A percentile compares a stretch with the other conserved stretches of the same genome.
Evolutionary conservation across 1,140 invertebrate species (phyloP).

Genomic region (Acromyrmex echinatior): DNA sequence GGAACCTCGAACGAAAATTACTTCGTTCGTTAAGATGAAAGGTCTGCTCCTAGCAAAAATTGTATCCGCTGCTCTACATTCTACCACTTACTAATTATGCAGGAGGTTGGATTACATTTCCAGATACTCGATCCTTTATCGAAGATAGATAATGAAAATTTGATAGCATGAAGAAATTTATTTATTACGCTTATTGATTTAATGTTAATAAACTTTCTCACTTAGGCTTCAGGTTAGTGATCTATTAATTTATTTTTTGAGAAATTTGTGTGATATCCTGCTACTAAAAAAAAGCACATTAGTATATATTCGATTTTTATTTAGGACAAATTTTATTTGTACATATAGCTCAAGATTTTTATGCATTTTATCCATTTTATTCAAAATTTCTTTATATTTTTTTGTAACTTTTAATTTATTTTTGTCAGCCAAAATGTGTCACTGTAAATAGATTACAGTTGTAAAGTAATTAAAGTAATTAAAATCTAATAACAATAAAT

Average conservation of each 20-base stretch:
- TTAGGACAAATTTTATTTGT: not conserved
- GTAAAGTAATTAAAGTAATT: not conserved
- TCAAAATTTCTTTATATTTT: not conserved
- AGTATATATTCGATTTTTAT: not conserved
- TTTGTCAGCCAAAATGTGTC: not conserved
- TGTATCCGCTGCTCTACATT: slow-evolving; percentile 34
- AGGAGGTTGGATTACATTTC: slow-evolving; percentile 10
- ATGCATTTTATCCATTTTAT: slow-evolving; percentile 6
- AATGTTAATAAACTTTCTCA: not conserved
- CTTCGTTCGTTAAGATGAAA: slow-evolving; percentile 75
- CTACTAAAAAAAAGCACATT: not conserved
- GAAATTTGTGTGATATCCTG: not conserved
- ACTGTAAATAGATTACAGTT: not conserved
- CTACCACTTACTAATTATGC: slow-evolving; percentile 41
- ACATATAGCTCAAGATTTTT: not conserved
- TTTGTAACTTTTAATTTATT: not conserved
- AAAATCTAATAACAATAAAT: not conserved
- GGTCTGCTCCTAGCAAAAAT: slow-evolving; percentile 66
- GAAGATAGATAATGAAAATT: slow-evolving; percentile 29
- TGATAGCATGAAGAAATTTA: not conserved
- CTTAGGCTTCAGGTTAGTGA: not conserved
- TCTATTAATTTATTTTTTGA: slow-evolving; percentile 2
- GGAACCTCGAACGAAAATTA: slow-evolving; percentile 61
- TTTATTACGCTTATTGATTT: slow-evolving; percentile 2
- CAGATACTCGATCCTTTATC: slow-evolving; percentile 15